Evolutionary conservation across 1,140 invertebrate species (phyloP).

Genomic region (Whitmania pigra): DNA sequence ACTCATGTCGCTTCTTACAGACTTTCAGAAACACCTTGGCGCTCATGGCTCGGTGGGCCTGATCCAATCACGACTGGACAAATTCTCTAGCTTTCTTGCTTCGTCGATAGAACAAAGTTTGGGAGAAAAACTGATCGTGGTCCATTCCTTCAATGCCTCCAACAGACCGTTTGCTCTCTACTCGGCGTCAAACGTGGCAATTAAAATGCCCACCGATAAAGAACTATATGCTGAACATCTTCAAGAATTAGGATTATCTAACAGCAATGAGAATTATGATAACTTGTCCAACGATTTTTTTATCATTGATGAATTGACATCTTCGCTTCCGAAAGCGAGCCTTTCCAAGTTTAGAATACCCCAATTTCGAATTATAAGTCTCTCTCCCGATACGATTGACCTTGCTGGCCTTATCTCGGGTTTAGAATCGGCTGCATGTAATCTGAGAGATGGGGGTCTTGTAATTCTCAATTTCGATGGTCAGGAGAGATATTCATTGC

Average conservation of each 20-base stretch:
- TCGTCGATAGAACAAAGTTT: background rate
- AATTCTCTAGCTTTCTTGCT: background rate
- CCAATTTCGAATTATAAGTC: conserved; percentile 19
- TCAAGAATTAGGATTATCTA: background rate
- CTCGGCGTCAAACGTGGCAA: background rate
- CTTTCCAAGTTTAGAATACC: conserved; percentile 14
- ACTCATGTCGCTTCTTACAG: conserved; percentile 8
- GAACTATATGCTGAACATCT: background rate
- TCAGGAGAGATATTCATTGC: background rate
- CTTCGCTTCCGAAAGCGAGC: background rate
- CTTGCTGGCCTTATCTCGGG: background rate
- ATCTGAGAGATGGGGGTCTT: conserved; percentile 15
- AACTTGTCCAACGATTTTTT: background rate
- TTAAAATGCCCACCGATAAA: background rate
- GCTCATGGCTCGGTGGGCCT: background rate
- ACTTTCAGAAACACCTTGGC: conserved; percentile 7
- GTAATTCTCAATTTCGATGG: conserved; percentile 15
- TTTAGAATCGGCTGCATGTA: conserved; percentile 14
- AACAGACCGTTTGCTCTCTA: too few relatives aligned
- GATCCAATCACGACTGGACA: background rate
- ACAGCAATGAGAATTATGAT: too few relatives aligned
- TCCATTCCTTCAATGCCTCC: too few relatives aligned
- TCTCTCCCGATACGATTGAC: conserved; percentile 6
- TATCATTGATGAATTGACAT: background rate
- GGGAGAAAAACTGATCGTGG: too few relatives aligned